Percentiles rank a stretch among this genome's conserved stretches.
Evolutionary conservation across 2,888 invertebrate species (phyloP).

Genomic region (Eristalis intricaria): DNA sequence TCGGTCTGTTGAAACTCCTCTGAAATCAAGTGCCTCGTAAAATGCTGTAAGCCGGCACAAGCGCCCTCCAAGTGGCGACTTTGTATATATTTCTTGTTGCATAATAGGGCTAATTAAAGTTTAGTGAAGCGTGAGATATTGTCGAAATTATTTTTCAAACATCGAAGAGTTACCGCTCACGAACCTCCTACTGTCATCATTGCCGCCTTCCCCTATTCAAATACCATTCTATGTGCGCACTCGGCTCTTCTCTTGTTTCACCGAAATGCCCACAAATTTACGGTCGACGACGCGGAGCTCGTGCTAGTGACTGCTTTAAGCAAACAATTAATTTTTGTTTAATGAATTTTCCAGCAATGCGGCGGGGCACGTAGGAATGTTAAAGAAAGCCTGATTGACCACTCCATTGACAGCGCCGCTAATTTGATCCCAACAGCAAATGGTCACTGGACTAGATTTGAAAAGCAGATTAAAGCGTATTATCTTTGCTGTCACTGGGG

Average conservation of each 20-base stretch:
- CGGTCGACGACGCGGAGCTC: not conserved
- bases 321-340: not conserved
- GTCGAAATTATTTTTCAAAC: not conserved
- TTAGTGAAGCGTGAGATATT: not conserved
- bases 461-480: too few species aligned
- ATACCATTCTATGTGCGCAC: not conserved
- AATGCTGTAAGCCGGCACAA: not conserved
- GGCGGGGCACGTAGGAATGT: not conserved
- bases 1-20: too few species aligned
- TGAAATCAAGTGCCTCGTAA: too few species aligned
- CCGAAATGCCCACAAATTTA: not conserved
- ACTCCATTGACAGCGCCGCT: too few species aligned
- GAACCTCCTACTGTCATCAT: not conserved
- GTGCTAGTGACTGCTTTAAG: not conserved
- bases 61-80: not conserved
- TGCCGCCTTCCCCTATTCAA: not conserved
- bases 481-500: too few species aligned
- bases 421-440: too few species aligned
- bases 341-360: not conserved
- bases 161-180: not conserved
- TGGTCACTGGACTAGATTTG: too few species aligned
- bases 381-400: too few species aligned
- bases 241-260: not conserved
- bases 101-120: not conserved
- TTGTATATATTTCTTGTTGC: not conserved